Evolutionary conservation across 1,140 invertebrate genomes (phyloP), one percentile per base, ranked within the genome.

Genomic region (Lasaia peninsularis): DNA sequence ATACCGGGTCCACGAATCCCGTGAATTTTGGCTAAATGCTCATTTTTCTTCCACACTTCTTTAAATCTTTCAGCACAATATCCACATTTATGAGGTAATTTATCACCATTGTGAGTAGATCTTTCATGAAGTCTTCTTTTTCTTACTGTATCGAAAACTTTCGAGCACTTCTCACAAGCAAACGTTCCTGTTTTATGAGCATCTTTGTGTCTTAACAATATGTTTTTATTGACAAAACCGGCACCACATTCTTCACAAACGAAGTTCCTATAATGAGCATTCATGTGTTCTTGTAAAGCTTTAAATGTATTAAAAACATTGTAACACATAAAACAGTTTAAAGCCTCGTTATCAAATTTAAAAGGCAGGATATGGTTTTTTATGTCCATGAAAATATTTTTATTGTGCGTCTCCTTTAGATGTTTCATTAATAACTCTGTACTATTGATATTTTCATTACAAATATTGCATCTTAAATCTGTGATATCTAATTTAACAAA

Each of bases 171-270:
- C 11, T 58, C 52, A 24, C 65, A 71, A 7, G 16, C 60, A 50
- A 69, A 76, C 2, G 55, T 62, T 4, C 67, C 72, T 6, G 61
- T 74, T 35, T 74, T 72, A 16, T 76, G 74, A 1, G 69, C 71
- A 10, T 69, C 69, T n/a, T 63, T 57, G 21, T 76, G 71, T 20
- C 72, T 35, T 5, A 73, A 32, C 1, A 76, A 31, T 18, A 65
- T 74, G 9, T 73, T 72, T 48, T 72, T 89, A 5, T 89, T 83
- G 0, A 89, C 79, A 21, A 79, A 81, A 3, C 74, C 75, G 1
- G 63, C 69, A n/a, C 71, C 56, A 37, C 78, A 81, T 2, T 72
- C 61, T 10, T 60, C 50, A 32, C 78, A 81, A 2, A 78, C 40
- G 28, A 70, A 75, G 51, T 79, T 81, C 21, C 63, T 73, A 11